Evolutionary conservation across 2,797 vertebrate species (phyloP), one percentile per base, ranked within the genome.

Genomic region (Danio tinwini): DNA sequence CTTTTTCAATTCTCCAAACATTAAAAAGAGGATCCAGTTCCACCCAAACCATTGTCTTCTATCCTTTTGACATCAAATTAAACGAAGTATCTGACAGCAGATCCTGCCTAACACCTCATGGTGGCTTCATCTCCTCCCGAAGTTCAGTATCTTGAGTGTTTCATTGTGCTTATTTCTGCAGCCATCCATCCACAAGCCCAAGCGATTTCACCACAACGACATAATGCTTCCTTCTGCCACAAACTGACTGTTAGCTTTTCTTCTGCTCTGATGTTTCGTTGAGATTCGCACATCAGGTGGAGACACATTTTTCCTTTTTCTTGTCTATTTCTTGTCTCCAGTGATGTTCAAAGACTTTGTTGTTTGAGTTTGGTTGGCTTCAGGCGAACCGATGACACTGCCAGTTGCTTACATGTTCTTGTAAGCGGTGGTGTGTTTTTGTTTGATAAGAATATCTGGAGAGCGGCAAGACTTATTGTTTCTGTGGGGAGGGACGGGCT

Each of bases 371-470:
- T 84, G 85, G 74, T 76, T 76, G 83, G 82, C 90, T 81, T 16
- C n/a, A 65, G 86, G 87, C 88, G 85, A 68, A 40, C 63, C 74
- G 10, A 69, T 47, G 65, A 84, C 83, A 87, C 44, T 59, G 39
- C 19, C 58, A 37, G 37, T 58, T 39, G n/a, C n/a, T 73, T 64
- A 78, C 83, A 79, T 83, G 83, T 42, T 84, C 85, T 86, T 86
- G 62, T 65, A 77, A 50, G 72, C 5, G 53, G 83, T 86, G 89
- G 85, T 88, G 85, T 82, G 86, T 85, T 80, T 39, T 16, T 74
- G 74, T 91, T 87, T 91, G 87, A 92, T 88, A 84, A 89, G 81
- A 87, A 59, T 82, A 49, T 88, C 87, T 84, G 81, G 78, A 84
- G 85, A 84, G 17, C 84, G 81, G 85, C 82, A 39, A 63, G 68